phyloP scores from a whole-genome alignment of 2,888 invertebrate genomes.

The Icerya purchasi region DNA sequence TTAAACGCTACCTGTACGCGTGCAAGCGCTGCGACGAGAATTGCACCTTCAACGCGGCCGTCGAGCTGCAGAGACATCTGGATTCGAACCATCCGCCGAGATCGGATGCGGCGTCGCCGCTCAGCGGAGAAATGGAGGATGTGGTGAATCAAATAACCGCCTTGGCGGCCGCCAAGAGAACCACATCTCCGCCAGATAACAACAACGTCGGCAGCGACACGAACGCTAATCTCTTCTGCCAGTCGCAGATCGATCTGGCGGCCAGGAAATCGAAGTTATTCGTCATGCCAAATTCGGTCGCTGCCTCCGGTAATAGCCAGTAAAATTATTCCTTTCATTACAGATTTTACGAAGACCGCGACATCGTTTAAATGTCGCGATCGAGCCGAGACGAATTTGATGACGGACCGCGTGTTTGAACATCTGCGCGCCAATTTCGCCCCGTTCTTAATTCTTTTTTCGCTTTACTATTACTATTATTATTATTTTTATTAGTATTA shows the following conservation, averaged over 20 bases:
- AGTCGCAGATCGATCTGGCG: constrained; percentile 13
- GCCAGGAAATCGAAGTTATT: constrained; percentile 9
- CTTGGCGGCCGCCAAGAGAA: constrained; percentile 46
- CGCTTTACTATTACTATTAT: too few relatives aligned
- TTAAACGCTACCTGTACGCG: constrained; percentile 25
- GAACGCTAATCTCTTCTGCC: constrained; percentile 28
- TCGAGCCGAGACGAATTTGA: too few relatives aligned
- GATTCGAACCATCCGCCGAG: constrained; percentile 17
- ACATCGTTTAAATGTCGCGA: too few relatives aligned
- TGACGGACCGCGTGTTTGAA: too few relatives aligned
- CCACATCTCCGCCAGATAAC: not conserved
- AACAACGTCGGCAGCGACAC: constrained; percentile 27
- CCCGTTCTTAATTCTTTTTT: too few relatives aligned
- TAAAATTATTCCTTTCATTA: constrained; percentile 3
- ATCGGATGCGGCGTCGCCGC: constrained; percentile 20
- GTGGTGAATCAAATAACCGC: constrained; percentile 62
- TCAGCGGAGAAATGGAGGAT: constrained; percentile 62
- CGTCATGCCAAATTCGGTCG: not conserved
- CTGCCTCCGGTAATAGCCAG: constrained; percentile 10
- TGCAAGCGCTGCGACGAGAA: constrained; percentile 15
- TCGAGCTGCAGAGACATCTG: constrained; percentile 13
- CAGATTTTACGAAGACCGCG: too few relatives aligned
- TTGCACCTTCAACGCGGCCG: constrained; percentile 15
- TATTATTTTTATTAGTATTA: too few relatives aligned
- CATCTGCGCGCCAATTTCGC: too few relatives aligned